Conservation (phyloP, 2,888 invertebrate genomes). For the Ligdia adustata region DNA sequence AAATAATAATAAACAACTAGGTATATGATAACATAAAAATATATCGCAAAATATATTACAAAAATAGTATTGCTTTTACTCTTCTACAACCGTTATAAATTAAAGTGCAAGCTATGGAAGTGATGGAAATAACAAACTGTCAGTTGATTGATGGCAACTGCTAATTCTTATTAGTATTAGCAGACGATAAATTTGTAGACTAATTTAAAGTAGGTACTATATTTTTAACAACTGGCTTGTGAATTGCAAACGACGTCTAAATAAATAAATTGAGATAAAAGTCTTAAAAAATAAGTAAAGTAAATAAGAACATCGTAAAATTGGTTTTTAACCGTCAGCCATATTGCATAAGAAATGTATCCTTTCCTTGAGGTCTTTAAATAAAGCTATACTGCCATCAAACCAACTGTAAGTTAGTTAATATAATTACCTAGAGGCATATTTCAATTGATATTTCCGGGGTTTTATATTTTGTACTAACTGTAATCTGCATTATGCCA, state of each 20-base stretch:
- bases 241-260: background rate
- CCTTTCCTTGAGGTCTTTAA: too few relatives aligned
- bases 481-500: conserved; percentile 50
- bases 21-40: conserved; percentile 34
- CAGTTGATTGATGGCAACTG: conserved; percentile 43
- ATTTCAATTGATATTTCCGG: conserved; percentile 48
- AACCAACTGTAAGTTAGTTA: conserved; percentile 7
- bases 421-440: conserved; percentile 35
- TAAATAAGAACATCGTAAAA: too few relatives aligned
- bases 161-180: too few relatives aligned
- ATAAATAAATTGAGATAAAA: too few relatives aligned
- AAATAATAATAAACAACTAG: background rate
- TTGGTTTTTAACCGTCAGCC: too few relatives aligned
- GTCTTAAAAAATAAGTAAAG: too few relatives aligned
- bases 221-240: background rate
- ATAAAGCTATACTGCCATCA: conserved; percentile 7
- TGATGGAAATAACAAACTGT: conserved; percentile 64
- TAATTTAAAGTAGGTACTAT: too few relatives aligned
- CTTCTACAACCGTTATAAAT: conserved; percentile 61
- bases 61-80: conserved; percentile 64
- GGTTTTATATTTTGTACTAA: conserved; percentile 54
- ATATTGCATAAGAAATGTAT: too few relatives aligned
- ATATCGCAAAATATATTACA: conserved; percentile 42
- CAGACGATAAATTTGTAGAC: too few relatives aligned
- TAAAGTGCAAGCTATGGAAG: conserved; percentile 78